These are phyloP conservation scores for Drosophila pegasa DNA, from an alignment of 2,888 invertebrate genomes.

Conservation along the genomic window DNA sequence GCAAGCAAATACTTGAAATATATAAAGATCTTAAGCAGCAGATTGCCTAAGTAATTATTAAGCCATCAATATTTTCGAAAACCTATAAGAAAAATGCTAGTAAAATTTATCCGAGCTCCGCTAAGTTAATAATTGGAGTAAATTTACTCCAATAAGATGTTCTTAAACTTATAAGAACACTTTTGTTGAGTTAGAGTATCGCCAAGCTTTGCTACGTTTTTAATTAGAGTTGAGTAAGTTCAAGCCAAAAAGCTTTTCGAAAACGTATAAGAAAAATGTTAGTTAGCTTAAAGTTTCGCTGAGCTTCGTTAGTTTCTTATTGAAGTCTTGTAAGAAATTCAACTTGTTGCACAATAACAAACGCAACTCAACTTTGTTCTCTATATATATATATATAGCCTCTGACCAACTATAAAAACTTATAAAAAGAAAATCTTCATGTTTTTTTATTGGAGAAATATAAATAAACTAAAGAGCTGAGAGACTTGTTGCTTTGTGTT, in stretches of 20 bases:
- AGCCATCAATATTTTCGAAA: not conserved
- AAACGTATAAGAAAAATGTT: not conserved
- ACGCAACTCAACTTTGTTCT: not conserved
- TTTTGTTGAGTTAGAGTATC: no score
- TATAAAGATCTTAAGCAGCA: not conserved
- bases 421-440: not conserved
- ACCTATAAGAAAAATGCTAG: not conserved
- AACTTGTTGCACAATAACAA: slow-evolving; percentile 8
- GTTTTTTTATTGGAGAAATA: not conserved
- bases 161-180: no score
- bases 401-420: not conserved
- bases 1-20: not conserved
- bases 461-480: not conserved
- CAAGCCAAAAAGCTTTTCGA: no score
- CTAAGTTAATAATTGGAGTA: not conserved
- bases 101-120: not conserved
- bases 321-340: not conserved
- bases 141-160: no score
- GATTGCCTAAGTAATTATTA: no score
- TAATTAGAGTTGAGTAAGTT: no score
- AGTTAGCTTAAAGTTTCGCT: not conserved
- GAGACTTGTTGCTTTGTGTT: slow-evolving; percentile 26
- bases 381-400: not conserved
- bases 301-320: not conserved
- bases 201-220: no score